phyloP scores from a whole-genome alignment of 1,140 invertebrate species.

The Scaptomyza pallida region DNA sequence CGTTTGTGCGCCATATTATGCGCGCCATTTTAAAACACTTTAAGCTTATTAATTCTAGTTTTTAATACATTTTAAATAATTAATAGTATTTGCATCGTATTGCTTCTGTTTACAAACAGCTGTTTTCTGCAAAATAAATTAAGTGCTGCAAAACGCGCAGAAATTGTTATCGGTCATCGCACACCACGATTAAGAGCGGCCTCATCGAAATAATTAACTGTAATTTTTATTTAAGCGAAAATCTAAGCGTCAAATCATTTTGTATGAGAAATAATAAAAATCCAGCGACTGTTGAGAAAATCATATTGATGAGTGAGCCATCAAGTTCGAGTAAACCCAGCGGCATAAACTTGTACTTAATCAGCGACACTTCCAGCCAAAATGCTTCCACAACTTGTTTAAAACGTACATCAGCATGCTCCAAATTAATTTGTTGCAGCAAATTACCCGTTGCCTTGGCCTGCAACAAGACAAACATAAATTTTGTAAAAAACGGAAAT shows the following conservation, averaged over 20 bases:
- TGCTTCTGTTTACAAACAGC: conserved; percentile 31
- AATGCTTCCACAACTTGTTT: conserved; percentile 68
- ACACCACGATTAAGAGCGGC: neutral
- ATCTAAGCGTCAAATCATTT: conserved; percentile 64
- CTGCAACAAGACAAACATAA: conserved; percentile 11
- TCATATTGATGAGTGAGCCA: conserved; percentile 53
- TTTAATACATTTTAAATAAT: neutral
- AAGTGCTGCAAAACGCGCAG: conserved; percentile 8
- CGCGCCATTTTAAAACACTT: conserved; percentile 45
- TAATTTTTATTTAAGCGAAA: conserved; percentile 62
- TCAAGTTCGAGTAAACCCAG: conserved; percentile 66
- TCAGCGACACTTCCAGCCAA: conserved; percentile 53
- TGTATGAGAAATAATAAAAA: conserved; percentile 74
- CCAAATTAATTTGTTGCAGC: conserved; percentile 53
- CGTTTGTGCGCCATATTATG: conserved; percentile 56
- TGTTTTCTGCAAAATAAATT: neutral
- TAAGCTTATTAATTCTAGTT: conserved; percentile 7
- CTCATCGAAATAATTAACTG: conserved; percentile 8
- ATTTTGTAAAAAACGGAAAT: neutral
- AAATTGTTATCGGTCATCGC: neutral
- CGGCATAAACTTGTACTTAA: conserved; percentile 66
- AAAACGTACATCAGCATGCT: conserved; percentile 66
- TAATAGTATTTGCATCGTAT: conserved; percentile 5
- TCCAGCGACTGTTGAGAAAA: conserved; percentile 64
- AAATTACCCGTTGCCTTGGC: conserved; percentile 56